Conservation (phyloP, 2,888 invertebrate genomes). For the Zygothrica quintamaculata region DNA sequence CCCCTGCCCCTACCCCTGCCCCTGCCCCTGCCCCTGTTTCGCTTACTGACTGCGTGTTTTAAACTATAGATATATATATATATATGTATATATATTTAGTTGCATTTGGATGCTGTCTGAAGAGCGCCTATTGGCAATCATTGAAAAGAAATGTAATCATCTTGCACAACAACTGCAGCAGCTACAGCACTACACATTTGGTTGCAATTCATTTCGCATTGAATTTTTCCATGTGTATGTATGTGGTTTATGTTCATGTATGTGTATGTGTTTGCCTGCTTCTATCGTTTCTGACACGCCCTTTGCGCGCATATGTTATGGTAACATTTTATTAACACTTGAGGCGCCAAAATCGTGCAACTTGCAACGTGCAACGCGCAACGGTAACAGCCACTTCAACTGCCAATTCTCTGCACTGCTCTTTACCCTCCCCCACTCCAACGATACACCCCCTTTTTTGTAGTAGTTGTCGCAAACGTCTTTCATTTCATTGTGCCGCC, state of each 20-base stretch:
- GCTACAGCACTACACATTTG: slow-evolving; percentile 47
- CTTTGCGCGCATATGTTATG: slow-evolving; percentile 46
- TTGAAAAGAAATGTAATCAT: slow-evolving; percentile 78
- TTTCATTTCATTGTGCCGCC: slow-evolving; percentile 47
- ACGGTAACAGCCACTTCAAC: background rate
- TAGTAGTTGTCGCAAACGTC: slow-evolving; percentile 25
- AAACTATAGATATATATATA: background rate
- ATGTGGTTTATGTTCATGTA: too few species aligned
- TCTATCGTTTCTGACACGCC: background rate
- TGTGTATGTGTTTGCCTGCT: slow-evolving; percentile 28
- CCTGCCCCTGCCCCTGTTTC: slow-evolving; percentile 14
- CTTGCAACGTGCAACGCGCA: slow-evolving; percentile 27
- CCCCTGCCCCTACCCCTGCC: slow-evolving; percentile 13
- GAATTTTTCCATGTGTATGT: slow-evolving; percentile 52
- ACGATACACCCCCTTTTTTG: background rate
- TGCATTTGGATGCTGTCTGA: slow-evolving; percentile 55
- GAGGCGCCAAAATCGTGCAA: slow-evolving; percentile 66
- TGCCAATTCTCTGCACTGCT: slow-evolving; percentile 2
- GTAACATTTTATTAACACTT: slow-evolving; percentile 79
- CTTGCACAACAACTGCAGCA: slow-evolving; percentile 54
- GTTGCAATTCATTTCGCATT: slow-evolving; percentile 73
- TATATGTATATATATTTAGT: slow-evolving; percentile 8
- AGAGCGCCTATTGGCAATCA: slow-evolving; percentile 56
- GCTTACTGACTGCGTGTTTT: slow-evolving; percentile 14
- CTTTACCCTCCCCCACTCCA: background rate